Conservation (phyloP, 2,797 vertebrate genomes). For the Brotula barbata region DNA sequence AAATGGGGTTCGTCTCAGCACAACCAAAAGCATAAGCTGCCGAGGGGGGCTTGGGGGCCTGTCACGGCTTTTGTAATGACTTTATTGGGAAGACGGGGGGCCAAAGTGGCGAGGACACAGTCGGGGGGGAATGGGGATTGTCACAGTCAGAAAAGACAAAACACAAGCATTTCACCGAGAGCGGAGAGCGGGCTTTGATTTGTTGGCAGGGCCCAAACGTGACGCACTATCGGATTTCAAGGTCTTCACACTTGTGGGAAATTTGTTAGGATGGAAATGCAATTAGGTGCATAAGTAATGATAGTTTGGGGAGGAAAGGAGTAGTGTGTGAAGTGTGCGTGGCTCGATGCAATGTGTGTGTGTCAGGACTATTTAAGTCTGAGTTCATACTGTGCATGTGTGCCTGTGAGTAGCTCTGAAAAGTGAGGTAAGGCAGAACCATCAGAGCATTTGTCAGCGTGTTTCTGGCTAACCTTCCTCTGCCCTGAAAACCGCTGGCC, state of each 20-base stretch:
- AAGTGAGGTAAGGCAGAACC: slow-evolving; percentile 73
- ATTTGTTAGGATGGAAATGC: slow-evolving; percentile 72
- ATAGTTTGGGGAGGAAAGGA: slow-evolving; percentile 65
- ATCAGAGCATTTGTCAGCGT: slow-evolving; percentile 70
- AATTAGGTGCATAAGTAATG: slow-evolving; percentile 68
- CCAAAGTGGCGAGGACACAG: slow-evolving; percentile 35
- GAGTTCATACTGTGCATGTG: slow-evolving; percentile 3
- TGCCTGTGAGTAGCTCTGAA: slow-evolving; percentile 31
- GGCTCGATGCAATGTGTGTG: slow-evolving; percentile 25
- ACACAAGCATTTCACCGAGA: slow-evolving; percentile 35
- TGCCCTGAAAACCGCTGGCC: slow-evolving; percentile 69
- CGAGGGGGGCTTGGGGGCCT: slow-evolving; percentile 14
- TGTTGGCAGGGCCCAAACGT: slow-evolving; percentile 58
- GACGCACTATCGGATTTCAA: slow-evolving; percentile 63
- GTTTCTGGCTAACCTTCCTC: slow-evolving; percentile 74
- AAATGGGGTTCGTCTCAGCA: slow-evolving; percentile 30
- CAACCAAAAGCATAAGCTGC: slow-evolving; percentile 33
- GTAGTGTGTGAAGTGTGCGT: slow-evolving; percentile 76
- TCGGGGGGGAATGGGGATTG: slow-evolving; percentile 41
- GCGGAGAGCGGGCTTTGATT: slow-evolving; percentile 37
- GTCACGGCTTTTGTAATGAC: slow-evolving; percentile 21
- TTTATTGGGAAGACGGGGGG: slow-evolving; percentile 16
- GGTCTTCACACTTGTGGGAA: slow-evolving; percentile 65
- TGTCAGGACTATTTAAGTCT: slow-evolving; percentile 4
- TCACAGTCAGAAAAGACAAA: slow-evolving; percentile 37